Percentiles rank a stretch among this genome's conserved stretches.
Conservation (phyloP, 2,113 vertebrate species). For the Notarius lentiginosus region DNA sequence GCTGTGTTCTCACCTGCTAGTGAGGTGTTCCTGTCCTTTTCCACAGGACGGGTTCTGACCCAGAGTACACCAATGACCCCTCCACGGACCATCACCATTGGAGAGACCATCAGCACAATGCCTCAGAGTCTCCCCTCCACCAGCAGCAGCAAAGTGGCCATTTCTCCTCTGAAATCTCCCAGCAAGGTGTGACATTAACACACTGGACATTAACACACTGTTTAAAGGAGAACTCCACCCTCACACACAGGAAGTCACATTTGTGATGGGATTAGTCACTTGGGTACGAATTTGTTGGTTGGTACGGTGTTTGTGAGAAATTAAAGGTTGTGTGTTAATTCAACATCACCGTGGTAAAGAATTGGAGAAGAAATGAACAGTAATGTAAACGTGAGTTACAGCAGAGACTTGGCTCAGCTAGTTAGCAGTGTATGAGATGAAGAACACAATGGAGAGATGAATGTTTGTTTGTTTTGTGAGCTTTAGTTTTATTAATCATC, state of each 20-base stretch:
- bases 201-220: neutral
- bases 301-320: neutral
- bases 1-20: neutral
- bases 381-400: neutral
- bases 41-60: slow-evolving; percentile 87
- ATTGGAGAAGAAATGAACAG: neutral
- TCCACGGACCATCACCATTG: slow-evolving; percentile 84
- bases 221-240: neutral
- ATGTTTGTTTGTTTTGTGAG: neutral
- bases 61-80: slow-evolving; percentile 84
- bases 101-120: slow-evolving; percentile 82
- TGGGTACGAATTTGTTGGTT: neutral
- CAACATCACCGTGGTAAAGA: neutral
- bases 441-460: neutral
- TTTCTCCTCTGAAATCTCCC: slow-evolving; percentile 95
- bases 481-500: neutral
- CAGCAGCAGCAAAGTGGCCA: slow-evolving; percentile 90
- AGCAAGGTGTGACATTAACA: slow-evolving; percentile 80
- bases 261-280: neutral
- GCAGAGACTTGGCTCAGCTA: neutral
- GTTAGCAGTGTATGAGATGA: neutral
- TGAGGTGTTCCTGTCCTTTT: slow-evolving; percentile 13
- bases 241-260: neutral
- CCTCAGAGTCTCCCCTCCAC: slow-evolving; percentile 75
- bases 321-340: neutral